phyloP scores from a whole-genome alignment of 2,888 invertebrate species.

The Leptopilina myrica region DNA sequence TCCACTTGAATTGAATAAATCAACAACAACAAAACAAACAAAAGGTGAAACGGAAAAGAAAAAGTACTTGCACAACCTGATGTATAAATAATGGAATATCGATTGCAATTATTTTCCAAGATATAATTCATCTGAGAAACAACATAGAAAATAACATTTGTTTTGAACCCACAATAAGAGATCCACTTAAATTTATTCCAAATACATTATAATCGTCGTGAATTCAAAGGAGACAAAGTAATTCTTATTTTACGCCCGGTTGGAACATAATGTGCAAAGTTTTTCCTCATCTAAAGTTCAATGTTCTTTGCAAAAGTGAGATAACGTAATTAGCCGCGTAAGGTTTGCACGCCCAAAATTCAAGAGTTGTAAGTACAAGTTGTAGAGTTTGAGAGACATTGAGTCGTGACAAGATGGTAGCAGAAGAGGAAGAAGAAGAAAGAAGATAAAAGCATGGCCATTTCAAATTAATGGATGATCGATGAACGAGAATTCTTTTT shows the following conservation, averaged over 20 bases:
- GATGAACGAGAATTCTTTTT: constrained; percentile 38
- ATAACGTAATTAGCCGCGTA: constrained; percentile 23
- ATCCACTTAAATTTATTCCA: neutral
- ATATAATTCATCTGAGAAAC: neutral
- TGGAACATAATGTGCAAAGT: constrained; percentile 27
- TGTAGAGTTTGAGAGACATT: neutral
- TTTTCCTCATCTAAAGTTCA: constrained; percentile 36
- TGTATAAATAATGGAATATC: constrained; percentile 24
- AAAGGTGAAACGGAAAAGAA: neutral
- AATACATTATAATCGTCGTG: neutral
- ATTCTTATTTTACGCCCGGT: constrained; percentile 28
- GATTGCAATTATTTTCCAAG: neutral
- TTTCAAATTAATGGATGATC: constrained; percentile 38
- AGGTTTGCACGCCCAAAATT: constrained; percentile 23
- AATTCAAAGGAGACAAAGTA: constrained; percentile 14
- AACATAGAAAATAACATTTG: constrained; percentile 17
- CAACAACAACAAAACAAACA: constrained; percentile 2
- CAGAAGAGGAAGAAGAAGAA: neutral
- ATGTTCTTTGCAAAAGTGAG: constrained; percentile 22
- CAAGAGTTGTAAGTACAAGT: constrained; percentile 5
- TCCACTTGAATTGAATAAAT: constrained; percentile 11
- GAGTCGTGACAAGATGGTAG: neutral
- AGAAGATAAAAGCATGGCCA: neutral
- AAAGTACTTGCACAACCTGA: neutral
- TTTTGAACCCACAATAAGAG: neutral